Conservation (phyloP, 2,113 vertebrate genomes). For the Hippocampus barbouri region DNA sequence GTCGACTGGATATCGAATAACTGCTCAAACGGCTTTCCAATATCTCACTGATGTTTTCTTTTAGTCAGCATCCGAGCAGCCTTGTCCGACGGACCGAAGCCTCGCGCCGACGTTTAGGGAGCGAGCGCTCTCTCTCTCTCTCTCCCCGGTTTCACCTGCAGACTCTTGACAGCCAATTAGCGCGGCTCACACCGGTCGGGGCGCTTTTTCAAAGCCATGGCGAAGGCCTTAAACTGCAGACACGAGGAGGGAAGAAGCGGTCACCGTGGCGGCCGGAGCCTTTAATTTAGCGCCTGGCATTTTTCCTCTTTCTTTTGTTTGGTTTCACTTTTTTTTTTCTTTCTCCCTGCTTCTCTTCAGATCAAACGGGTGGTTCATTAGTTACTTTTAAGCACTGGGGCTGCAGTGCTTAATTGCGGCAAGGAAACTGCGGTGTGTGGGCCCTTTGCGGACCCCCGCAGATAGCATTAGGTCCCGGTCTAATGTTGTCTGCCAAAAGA, state of each 20-base stretch:
- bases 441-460: neutral
- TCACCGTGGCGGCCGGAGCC: constrained; percentile 57
- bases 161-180: constrained; percentile 16
- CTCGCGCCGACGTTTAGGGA: neutral
- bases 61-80: neutral
- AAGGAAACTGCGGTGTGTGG: neutral
- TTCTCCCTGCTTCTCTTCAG: neutral
- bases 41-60: neutral
- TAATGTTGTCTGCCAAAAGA: neutral
- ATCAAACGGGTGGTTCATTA: constrained; percentile 21
- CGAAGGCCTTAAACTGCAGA: constrained; percentile 49
- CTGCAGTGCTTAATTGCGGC: constrained; percentile 46
- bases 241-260: constrained; percentile 44
- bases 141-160: constrained; percentile 11
- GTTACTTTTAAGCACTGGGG: neutral
- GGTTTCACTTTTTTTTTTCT: neutral
- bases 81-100: neutral
- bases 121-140: neutral
- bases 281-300: constrained; percentile 52
- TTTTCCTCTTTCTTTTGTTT: constrained; percentile 2
- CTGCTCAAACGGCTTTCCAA: neutral
- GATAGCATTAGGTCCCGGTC: neutral
- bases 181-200: constrained; percentile 48
- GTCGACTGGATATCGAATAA: neutral
- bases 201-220: constrained; percentile 40